These are phyloP conservation scores for Lampris incognitus DNA, from an alignment of 2,113 vertebrate genomes.

Conservation along the genomic window DNA sequence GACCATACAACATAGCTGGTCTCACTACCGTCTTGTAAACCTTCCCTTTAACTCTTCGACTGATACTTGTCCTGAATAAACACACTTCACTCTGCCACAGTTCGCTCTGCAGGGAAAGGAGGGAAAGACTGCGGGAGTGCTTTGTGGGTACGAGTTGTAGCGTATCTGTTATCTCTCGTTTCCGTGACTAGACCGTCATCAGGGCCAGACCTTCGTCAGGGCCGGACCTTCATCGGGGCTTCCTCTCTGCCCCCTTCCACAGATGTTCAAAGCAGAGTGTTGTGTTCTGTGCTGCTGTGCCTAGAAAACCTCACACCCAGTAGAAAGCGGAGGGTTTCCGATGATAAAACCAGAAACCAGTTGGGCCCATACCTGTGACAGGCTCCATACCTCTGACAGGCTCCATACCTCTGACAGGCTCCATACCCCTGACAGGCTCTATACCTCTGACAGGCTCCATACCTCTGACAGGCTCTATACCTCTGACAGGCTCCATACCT, in stretches of 20 bases:
- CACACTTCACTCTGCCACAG: conserved; percentile 35
- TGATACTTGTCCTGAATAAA: conserved; percentile 61
- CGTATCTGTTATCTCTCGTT: conserved; percentile 18
- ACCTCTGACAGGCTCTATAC: too few species aligned
- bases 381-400: too few species aligned
- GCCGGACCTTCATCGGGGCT: conserved; percentile 14
- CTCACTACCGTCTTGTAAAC: conserved; percentile 34
- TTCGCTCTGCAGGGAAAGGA: conserved; percentile 50
- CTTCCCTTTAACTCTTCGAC: conserved; percentile 48
- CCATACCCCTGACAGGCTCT: too few species aligned
- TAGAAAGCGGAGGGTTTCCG: too few species aligned
- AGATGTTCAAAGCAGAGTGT: not conserved
- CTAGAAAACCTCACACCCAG: not conserved
- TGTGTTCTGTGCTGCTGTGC: not conserved
- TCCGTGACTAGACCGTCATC: conserved; percentile 3
- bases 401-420: too few species aligned
- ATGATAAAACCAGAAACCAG: too few species aligned
- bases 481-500: too few species aligned
- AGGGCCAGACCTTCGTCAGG: conserved; percentile 13
- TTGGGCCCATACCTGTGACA: too few species aligned
- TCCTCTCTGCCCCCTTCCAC: conserved; percentile 8
- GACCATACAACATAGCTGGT: too few species aligned
- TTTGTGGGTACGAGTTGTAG: conserved; percentile 6
- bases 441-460: too few species aligned
- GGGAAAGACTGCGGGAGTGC: conserved; percentile 38